Evolutionary conservation across 2,888 invertebrate genomes (phyloP).

Genomic region (Calameuta pallipes): DNA sequence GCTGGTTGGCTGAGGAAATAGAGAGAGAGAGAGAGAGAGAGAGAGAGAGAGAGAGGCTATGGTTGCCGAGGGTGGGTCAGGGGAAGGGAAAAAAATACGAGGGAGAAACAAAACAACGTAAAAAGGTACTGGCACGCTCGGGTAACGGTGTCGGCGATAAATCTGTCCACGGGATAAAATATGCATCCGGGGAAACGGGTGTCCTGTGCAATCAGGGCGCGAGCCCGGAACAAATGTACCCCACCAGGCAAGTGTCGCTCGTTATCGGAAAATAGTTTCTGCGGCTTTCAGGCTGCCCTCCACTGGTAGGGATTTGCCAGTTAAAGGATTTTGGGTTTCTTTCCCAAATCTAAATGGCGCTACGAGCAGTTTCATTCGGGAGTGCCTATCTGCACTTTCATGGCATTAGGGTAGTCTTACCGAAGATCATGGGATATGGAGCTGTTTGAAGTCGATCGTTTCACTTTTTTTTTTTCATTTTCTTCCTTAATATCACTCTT

Average conservation of each 20-base stretch:
- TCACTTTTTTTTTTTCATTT: neutral
- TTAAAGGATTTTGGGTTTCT: neutral
- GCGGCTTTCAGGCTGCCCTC: slow-evolving; percentile 37
- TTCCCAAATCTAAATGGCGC: neutral
- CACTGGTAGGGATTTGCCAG: neutral
- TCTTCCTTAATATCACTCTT: neutral
- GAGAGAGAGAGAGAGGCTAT: too few relatives aligned
- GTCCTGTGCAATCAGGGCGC: slow-evolving; percentile 54
- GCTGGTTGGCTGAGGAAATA: neutral
- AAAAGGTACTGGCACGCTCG: slow-evolving; percentile 39
- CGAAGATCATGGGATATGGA: neutral
- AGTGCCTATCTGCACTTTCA: neutral
- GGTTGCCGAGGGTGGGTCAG: neutral
- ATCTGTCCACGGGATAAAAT: slow-evolving; percentile 59
- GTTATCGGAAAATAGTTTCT: slow-evolving; percentile 60
- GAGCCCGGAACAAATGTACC: slow-evolving; percentile 57
- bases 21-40: neutral
- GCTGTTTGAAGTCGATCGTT: too few relatives aligned
- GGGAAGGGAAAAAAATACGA: neutral
- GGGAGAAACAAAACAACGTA: neutral
- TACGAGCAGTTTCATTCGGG: neutral
- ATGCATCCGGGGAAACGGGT: slow-evolving; percentile 50
- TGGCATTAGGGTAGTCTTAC: neutral
- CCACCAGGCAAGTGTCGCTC: slow-evolving; percentile 47
- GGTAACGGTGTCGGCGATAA: slow-evolving; percentile 54